These are phyloP conservation scores for Diachasma alloeum DNA, from an alignment of 1,140 invertebrate genomes.

Conservation along the genomic window DNA sequence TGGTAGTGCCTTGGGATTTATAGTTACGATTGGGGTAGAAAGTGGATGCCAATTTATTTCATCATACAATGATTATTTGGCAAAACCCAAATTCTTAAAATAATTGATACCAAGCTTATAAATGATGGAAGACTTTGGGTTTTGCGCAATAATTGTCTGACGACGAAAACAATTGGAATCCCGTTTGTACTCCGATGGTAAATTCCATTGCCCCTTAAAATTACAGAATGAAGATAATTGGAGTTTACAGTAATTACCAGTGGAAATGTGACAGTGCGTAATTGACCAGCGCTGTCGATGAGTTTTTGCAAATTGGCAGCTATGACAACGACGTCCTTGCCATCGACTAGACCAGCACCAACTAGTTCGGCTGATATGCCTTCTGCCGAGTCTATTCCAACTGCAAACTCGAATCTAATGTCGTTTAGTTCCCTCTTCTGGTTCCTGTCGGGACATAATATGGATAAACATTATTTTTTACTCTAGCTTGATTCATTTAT, in stretches of 20 bases:
- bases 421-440: slow-evolving; percentile 92
- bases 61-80: too few relatives aligned
- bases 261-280: slow-evolving; percentile 85
- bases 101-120: too few relatives aligned
- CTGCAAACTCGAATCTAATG: slow-evolving; percentile 95
- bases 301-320: slow-evolving; percentile 92
- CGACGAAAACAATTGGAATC: too few relatives aligned
- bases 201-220: too few relatives aligned
- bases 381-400: slow-evolving; percentile 91
- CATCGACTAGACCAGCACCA: slow-evolving; percentile 92
- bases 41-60: too few relatives aligned
- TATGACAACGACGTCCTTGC: slow-evolving; percentile 89
- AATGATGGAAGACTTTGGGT: too few relatives aligned
- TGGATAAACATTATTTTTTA: neutral
- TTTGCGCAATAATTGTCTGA: too few relatives aligned
- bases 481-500: neutral
- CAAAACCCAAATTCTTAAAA: too few relatives aligned
- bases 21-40: too few relatives aligned
- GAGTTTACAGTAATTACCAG: slow-evolving; percentile 84
- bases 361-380: slow-evolving; percentile 95
- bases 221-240: too few relatives aligned
- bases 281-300: slow-evolving; percentile 72
- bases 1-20: too few relatives aligned
- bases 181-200: too few relatives aligned
- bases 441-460: slow-evolving; percentile 72